These are phyloP conservation scores for Xiphorhynchus erythropygius DNA, from an alignment of 2,797 vertebrate species.

Conservation along the genomic window DNA sequence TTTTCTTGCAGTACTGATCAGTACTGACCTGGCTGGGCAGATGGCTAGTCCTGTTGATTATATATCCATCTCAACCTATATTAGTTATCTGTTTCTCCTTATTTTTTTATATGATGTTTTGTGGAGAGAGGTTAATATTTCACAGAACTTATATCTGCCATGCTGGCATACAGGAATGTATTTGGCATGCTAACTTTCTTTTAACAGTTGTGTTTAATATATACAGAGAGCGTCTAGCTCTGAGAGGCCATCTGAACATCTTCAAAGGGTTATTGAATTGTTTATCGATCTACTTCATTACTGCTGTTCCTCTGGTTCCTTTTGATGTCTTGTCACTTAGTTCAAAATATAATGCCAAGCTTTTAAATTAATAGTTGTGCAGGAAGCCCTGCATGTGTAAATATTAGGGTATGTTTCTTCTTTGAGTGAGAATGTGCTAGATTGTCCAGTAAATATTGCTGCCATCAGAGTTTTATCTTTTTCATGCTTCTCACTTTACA, in stretches of 20 bases:
- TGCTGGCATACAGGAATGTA: background rate
- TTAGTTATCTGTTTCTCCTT: background rate
- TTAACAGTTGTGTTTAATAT: background rate
- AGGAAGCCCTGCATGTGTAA: background rate
- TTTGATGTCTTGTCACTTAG: constrained; percentile 42
- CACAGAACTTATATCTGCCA: background rate
- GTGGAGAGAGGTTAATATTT: background rate
- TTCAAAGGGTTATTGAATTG: constrained; percentile 49
- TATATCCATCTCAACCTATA: background rate
- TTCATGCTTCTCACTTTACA: background rate
- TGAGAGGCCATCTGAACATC: background rate
- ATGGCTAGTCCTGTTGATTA: background rate
- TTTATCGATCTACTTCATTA: constrained; percentile 57
- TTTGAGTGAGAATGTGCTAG: constrained; percentile 1
- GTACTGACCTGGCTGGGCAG: background rate
- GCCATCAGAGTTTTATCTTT: background rate
- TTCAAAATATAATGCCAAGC: constrained; percentile 4
- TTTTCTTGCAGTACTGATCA: background rate
- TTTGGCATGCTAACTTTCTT: background rate
- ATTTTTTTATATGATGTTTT: background rate
- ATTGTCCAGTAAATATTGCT: background rate
- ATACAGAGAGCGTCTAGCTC: background rate
- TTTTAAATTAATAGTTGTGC: constrained; percentile 29
- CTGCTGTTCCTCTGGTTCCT: constrained; percentile 10
- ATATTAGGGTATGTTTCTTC: constrained; percentile 26